Evolutionary conservation across 2,888 invertebrate species (phyloP).

Genomic region (Amphipoea oculea): DNA sequence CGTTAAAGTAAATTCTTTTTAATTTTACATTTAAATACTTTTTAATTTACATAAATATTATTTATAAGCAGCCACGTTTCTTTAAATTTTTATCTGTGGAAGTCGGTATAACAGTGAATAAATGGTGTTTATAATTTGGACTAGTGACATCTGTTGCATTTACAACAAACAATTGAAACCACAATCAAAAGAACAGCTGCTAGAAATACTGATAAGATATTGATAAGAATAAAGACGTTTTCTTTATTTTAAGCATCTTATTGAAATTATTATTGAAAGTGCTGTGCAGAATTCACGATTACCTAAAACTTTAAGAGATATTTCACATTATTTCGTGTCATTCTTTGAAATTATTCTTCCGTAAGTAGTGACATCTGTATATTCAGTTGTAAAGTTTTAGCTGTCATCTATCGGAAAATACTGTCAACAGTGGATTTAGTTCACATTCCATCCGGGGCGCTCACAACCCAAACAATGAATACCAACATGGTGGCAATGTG

Average conservation of each 20-base stretch:
- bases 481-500: conserved; percentile 91
- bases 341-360: neutral
- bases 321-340: neutral
- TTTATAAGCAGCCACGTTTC: conserved; percentile 25
- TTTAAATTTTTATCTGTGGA: conserved; percentile 44
- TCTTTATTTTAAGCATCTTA: neutral
- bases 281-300: neutral
- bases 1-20: neutral
- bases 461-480: conserved; percentile 91
- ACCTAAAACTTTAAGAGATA: neutral
- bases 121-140: conserved; percentile 4
- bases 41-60: neutral
- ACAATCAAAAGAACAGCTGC: conserved; percentile 7
- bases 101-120: conserved; percentile 66
- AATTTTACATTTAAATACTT: neutral
- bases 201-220: neutral
- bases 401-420: conserved; percentile 71
- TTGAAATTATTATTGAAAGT: neutral
- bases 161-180: conserved; percentile 2
- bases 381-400: conserved; percentile 1
- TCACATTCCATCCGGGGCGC: conserved; percentile 83
- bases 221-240: neutral
- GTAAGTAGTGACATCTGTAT: conserved; percentile 57
- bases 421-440: conserved; percentile 74
- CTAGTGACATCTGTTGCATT: conserved; percentile 63